phyloP scores from a whole-genome alignment of 2,888 invertebrate species.

The Dicranocentrus wangi region DNA sequence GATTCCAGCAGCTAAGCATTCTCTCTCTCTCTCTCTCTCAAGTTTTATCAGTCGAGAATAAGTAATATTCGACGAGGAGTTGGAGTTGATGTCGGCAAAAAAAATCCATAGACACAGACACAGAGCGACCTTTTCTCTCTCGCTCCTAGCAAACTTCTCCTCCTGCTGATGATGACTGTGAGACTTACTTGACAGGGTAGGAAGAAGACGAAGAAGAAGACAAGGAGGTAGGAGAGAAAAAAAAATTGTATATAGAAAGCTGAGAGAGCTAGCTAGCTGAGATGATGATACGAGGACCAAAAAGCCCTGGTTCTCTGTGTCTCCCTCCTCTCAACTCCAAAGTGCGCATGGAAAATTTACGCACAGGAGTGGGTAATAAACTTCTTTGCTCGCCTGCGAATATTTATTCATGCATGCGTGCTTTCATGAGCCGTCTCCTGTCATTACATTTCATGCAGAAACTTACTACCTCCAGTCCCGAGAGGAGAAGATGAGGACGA shows the following conservation, averaged over 20 bases:
- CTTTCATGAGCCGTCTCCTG: constrained; percentile 59
- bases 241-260: no score
- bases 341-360: constrained; percentile 57
- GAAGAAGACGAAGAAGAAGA: neutral
- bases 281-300: neutral
- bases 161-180: constrained; percentile 35
- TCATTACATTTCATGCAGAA: constrained; percentile 59
- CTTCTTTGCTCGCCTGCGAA: constrained; percentile 55
- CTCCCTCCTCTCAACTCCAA: neutral
- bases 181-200: constrained; percentile 38
- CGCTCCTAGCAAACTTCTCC: constrained; percentile 18
- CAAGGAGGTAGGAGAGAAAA: constrained; percentile 21
- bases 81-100: constrained; percentile 59
- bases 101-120: no score
- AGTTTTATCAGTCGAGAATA: constrained; percentile 34
- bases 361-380: constrained; percentile 59
- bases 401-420: constrained; percentile 66
- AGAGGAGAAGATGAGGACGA: constrained; percentile 42
- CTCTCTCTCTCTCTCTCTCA: constrained; percentile 27
- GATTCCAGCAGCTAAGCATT: constrained; percentile 45
- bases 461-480: constrained; percentile 31
- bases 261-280: no score
- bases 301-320: no score
- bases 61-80: constrained; percentile 47
- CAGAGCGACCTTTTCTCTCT: no score